Base-by-base conservation (phyloP, 2,888 invertebrate genomes). In the Epinotia demarniana region DNA sequence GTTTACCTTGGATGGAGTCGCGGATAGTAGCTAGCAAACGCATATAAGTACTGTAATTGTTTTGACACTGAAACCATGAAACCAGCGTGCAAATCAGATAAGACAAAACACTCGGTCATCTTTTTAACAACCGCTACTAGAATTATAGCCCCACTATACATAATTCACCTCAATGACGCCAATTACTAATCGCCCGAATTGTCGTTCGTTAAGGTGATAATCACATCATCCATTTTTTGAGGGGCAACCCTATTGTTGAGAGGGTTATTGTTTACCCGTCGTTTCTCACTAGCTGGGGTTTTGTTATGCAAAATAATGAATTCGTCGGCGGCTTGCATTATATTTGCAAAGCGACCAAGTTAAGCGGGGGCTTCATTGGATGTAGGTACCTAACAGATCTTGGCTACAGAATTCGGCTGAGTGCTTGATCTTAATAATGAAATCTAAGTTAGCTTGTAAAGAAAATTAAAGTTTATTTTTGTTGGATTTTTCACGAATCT, bases 231-330 rank as follows among this genome's bases (percentile, higher is more conserved):
- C 23, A 69, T 49, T 68, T 63, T 57, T 39, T 8, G 49, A 23
- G 49, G 18, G 19, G 16, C 71, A 71, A 27, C 75, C 75, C 75
- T 75, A 70, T 60, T 75, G 64, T 73, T 53, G 12, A 62, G 62
- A 16, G 60, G 55, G 68, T 73, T 76, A 76, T 79, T 80, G 78
- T 79, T 79, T 72, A 70, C 58, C 58, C 63, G 63, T 62, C 67
- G 78, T 79, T 79, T 77, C 79, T 78, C 77, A 82, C 84, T 83
- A 83, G 80, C 81, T 78, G 77, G 55, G 82, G 85, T 84, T 87
- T 87, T 87, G 84, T 87, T 86, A 83, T 86, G 85, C 83, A 85
- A 87, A 88, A 86, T 86, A 87, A 86, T 86, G 85, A 86, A 85
- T 86, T 86, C 87, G 82, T 82, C 83, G 81, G 79, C 77, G 39